Conservation (phyloP, 2,888 invertebrate species). For the Lymantria monacha region DNA sequence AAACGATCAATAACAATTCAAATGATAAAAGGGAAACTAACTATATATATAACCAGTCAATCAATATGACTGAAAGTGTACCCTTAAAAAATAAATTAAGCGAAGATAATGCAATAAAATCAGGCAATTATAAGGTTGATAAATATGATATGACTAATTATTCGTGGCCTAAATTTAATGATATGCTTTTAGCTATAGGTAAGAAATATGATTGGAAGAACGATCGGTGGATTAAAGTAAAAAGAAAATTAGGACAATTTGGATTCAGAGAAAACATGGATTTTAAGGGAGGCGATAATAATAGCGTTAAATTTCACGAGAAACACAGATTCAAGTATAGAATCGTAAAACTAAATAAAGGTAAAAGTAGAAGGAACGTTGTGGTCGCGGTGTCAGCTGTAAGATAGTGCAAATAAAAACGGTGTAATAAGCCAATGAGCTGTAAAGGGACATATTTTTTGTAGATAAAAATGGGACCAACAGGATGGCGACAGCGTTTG, state of each 20-base stretch:
- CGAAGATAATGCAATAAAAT: slow-evolving; percentile 9
- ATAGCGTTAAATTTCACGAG: slow-evolving; percentile 48
- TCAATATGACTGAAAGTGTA: slow-evolving; percentile 20
- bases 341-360: slow-evolving; percentile 67
- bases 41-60: slow-evolving; percentile 16
- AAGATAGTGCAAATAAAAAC: slow-evolving; percentile 53
- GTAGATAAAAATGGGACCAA: slow-evolving; percentile 67
- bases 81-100: slow-evolving; percentile 8
- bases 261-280: slow-evolving; percentile 17
- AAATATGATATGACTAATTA: slow-evolving; percentile 8
- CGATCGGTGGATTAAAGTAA: slow-evolving; percentile 75
- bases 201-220: slow-evolving; percentile 76
- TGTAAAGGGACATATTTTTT: slow-evolving; percentile 48
- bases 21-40: slow-evolving; percentile 29
- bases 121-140: slow-evolving; percentile 13
- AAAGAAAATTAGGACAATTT: slow-evolving; percentile 48
- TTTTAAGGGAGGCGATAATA: slow-evolving; percentile 31
- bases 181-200: slow-evolving; percentile 64
- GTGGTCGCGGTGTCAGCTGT: slow-evolving; percentile 74
- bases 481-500: slow-evolving; percentile 42
- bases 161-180: slow-evolving; percentile 71
- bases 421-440: slow-evolving; percentile 19
- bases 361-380: slow-evolving; percentile 69
- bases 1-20: slow-evolving; percentile 28
- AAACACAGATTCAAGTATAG: slow-evolving; percentile 73